Conservation (phyloP, 2,888 invertebrate species). For the Blastobasis lacticolella region DNA sequence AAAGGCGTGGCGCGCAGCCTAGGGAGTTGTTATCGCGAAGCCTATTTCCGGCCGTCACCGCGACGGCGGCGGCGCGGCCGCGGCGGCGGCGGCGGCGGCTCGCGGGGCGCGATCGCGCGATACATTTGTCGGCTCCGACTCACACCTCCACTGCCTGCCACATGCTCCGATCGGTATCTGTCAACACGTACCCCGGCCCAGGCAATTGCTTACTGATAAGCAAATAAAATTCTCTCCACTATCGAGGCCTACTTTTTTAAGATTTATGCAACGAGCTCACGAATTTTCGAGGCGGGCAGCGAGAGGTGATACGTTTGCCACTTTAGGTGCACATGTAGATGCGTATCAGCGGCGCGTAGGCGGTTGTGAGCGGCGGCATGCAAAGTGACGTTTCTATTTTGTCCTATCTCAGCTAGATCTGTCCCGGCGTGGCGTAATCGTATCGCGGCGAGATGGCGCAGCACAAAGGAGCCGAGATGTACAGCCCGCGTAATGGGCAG, state of each 20-base stretch:
- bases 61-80: conserved; percentile 29
- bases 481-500: conserved; percentile 59
- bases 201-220: conserved; percentile 60
- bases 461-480: conserved; percentile 69
- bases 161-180: conserved; percentile 51
- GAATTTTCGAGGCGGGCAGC: too few relatives aligned
- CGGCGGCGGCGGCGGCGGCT: background rate
- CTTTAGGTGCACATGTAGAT: conserved; percentile 46
- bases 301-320: conserved; percentile 47
- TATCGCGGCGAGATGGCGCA: conserved; percentile 58
- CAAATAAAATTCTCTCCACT: conserved; percentile 43
- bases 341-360: conserved; percentile 40
- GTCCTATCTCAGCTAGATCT: conserved; percentile 63
- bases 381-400: conserved; percentile 70
- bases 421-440: conserved; percentile 65
- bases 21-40: conserved; percentile 65
- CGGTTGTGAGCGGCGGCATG: conserved; percentile 52
- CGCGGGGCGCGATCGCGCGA: conserved; percentile 60
- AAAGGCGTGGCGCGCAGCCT: conserved; percentile 53
- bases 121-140: conserved; percentile 67
- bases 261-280: background rate
- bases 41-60: conserved; percentile 71
- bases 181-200: conserved; percentile 39
- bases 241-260: conserved; percentile 1
- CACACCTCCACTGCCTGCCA: conserved; percentile 37